Evolutionary conservation across 1,140 invertebrate genomes (phyloP).

Genomic region (Aphaenogaster ashmeadi): DNA sequence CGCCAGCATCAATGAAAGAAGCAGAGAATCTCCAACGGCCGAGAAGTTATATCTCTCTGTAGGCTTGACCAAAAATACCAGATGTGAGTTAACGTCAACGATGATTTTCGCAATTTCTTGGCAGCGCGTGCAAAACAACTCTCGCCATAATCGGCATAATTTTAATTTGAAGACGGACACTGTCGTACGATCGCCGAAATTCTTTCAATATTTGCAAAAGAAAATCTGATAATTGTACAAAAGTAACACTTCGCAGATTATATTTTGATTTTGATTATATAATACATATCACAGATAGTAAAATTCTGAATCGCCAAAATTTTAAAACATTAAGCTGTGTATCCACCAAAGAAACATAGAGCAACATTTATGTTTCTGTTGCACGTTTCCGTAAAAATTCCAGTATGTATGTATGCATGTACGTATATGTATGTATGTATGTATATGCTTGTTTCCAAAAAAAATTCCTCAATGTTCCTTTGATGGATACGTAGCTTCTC

Average conservation of each 20-base stretch:
- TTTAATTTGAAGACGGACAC: background rate
- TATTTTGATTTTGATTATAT: background rate
- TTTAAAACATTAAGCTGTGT: no score
- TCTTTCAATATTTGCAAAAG: background rate
- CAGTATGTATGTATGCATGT: no score
- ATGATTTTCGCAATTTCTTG: constrained; percentile 67
- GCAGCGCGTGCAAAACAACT: constrained; percentile 27
- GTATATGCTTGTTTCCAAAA: no score
- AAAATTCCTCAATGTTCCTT: no score
- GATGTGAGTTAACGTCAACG: constrained; percentile 59
- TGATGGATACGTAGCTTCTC: no score
- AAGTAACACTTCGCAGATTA: background rate
- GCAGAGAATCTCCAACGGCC: constrained; percentile 63
- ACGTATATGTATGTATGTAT: no score
- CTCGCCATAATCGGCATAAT: constrained; percentile 44
- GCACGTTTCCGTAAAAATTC: no score
- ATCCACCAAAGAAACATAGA: no score
- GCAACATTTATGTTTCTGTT: no score
- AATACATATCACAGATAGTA: background rate
- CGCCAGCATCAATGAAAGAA: constrained; percentile 83
- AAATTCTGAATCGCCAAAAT: background rate
- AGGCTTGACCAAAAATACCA: constrained; percentile 78
- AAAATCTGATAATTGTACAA: background rate
- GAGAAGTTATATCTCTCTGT: constrained; percentile 74
- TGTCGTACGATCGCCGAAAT: background rate